Evolutionary conservation across 2,113 vertebrate genomes (phyloP).

Genomic region (Melanocharis versteri): DNA sequence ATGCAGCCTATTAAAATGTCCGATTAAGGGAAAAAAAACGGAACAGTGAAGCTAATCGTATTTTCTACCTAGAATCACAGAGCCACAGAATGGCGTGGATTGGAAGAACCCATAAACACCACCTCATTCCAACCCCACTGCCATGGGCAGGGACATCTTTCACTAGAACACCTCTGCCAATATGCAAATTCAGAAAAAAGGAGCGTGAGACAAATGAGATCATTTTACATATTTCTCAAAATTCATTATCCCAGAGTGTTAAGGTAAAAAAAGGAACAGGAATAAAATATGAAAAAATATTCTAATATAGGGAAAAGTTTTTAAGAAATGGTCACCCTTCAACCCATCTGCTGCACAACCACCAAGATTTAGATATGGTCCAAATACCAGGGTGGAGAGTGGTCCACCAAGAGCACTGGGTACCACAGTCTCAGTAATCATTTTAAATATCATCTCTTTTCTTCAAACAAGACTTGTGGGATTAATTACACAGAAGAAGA

Average conservation of each 20-base stretch:
- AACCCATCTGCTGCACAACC: background rate
- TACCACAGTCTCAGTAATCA: background rate
- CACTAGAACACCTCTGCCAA: background rate
- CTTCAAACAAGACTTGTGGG: background rate
- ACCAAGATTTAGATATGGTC: background rate
- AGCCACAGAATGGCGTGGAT: background rate
- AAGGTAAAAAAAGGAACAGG: background rate
- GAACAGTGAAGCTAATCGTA: background rate
- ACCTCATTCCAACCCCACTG: background rate
- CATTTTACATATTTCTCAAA: background rate
- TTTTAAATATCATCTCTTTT: background rate
- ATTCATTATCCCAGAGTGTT: background rate
- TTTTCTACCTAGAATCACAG: background rate
- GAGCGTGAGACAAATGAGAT: background rate
- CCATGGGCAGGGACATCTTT: background rate
- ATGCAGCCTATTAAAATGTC: background rate
- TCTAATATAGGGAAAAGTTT: background rate
- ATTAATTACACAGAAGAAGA: background rate
- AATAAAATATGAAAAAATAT: background rate
- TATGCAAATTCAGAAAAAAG: background rate
- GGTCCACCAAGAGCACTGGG: background rate
- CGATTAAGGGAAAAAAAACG: background rate
- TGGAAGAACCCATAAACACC: background rate
- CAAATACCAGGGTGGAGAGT: background rate
- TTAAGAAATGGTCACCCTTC: fast-evolving